Evolutionary conservation across 2,797 vertebrate species (phyloP).

Genomic region (Microchirus variegatus): DNA sequence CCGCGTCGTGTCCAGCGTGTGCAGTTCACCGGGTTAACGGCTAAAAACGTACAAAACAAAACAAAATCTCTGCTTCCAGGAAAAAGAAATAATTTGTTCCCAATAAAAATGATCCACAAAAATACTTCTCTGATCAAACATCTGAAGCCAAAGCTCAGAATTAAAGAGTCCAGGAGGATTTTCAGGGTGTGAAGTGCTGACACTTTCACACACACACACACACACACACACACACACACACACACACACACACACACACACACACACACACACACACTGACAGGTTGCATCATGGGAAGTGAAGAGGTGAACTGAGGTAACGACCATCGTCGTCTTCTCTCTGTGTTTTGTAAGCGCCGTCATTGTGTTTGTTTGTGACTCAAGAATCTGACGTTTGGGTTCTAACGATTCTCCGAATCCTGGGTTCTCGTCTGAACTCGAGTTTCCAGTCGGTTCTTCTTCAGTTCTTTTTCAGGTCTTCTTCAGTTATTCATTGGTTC

Average conservation of each 20-base stretch:
- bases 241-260: slow-evolving; percentile 4
- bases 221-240: slow-evolving; percentile 1
- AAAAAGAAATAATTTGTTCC: slow-evolving; percentile 76
- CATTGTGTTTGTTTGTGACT: too few relatives aligned
- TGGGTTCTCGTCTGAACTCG: too few relatives aligned
- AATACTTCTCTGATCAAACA: slow-evolving; percentile 58
- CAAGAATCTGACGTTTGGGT: too few relatives aligned
- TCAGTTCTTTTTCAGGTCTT: too few relatives aligned
- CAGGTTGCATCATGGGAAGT: slow-evolving; percentile 9
- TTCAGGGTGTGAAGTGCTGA: slow-evolving; percentile 54
- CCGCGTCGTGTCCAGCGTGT: too few relatives aligned
- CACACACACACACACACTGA: slow-evolving; percentile 2
- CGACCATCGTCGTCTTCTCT: neutral
- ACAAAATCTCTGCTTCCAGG: slow-evolving; percentile 66
- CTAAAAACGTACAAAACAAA: slow-evolving; percentile 46
- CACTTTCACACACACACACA: slow-evolving; percentile 18
- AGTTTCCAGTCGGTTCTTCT: too few relatives aligned
- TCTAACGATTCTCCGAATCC: too few relatives aligned
- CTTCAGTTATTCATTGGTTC: too few relatives aligned
- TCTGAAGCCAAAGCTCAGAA: slow-evolving; percentile 51
- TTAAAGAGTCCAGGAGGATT: slow-evolving; percentile 60
- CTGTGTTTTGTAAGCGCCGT: neutral
- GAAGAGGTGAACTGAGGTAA: slow-evolving; percentile 33
- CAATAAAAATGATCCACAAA: slow-evolving; percentile 76
- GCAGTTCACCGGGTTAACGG: slow-evolving; percentile 44